phyloP scores from a whole-genome alignment of 2,797 vertebrate species.

The Typhlichthys subterraneus region DNA sequence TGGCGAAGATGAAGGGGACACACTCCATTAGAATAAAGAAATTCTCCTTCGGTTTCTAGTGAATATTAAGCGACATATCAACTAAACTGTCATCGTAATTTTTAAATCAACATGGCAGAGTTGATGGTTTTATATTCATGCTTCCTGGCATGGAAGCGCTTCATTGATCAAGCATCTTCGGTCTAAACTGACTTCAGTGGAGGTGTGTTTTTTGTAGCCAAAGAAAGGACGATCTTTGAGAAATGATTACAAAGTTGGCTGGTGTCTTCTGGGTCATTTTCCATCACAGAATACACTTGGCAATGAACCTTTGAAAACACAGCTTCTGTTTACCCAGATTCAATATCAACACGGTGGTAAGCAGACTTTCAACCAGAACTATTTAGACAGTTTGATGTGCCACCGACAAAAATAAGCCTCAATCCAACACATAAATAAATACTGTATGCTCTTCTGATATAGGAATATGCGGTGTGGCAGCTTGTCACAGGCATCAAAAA shows the following conservation, averaged over 20 bases:
- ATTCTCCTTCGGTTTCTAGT: constrained; percentile 24
- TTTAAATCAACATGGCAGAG: constrained; percentile 1
- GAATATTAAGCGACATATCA: constrained; percentile 24
- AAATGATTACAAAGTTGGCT: neutral
- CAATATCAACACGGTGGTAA: constrained; percentile 38
- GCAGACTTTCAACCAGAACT: constrained; percentile 36
- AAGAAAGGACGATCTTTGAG: constrained; percentile 7
- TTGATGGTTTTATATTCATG: constrained; percentile 25
- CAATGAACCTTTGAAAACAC: constrained; percentile 35
- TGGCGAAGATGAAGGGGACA: constrained; percentile 43
- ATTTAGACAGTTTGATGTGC: constrained; percentile 46
- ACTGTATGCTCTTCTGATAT: constrained; percentile 28
- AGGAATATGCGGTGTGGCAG: constrained; percentile 38
- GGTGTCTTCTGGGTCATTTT: neutral
- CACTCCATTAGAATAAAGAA: constrained; percentile 43
- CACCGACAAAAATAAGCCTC: constrained; percentile 58
- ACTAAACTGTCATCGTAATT: neutral
- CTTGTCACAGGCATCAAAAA: constrained; percentile 49
- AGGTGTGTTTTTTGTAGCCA: constrained; percentile 14
- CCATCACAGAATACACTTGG: constrained; percentile 4
- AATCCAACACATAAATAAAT: constrained; percentile 55
- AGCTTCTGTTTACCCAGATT: constrained; percentile 38
- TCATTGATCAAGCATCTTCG: no score
- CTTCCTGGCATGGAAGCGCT: constrained; percentile 25
- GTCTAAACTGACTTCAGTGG: neutral